These are phyloP conservation scores for Drusus annulatus DNA, from an alignment of 1,140 invertebrate species.

Conservation along the genomic window DNA sequence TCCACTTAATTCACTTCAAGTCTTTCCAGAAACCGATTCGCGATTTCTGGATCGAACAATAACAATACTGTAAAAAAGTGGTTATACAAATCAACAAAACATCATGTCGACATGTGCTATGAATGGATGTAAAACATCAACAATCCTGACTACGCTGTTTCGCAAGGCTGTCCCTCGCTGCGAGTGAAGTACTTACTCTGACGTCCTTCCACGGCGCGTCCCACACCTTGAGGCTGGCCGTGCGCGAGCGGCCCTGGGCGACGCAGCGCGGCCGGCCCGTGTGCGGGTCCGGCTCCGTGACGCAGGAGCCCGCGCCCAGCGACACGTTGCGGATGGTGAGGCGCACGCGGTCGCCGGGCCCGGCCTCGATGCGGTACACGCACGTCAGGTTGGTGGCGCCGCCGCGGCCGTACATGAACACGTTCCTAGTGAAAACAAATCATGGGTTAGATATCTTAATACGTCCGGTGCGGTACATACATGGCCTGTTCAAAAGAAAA, in stretches of 20 bases:
- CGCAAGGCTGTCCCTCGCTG: too few species aligned
- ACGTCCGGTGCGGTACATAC: too few species aligned
- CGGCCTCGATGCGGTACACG: slow-evolving; percentile 81
- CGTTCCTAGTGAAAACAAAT: slow-evolving; percentile 73
- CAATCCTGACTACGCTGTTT: too few species aligned
- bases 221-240: slow-evolving; percentile 50
- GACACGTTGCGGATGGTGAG: slow-evolving; percentile 81
- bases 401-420: slow-evolving; percentile 84
- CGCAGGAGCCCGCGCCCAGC: slow-evolving; percentile 78
- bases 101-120: too few species aligned
- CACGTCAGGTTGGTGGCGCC: slow-evolving; percentile 82
- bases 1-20: too few species aligned
- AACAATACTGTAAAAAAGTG: too few species aligned
- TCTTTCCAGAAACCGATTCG: too few species aligned
- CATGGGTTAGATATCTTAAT: too few species aligned
- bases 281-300: slow-evolving; percentile 80
- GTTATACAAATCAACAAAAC: too few species aligned
- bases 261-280: slow-evolving; percentile 74
- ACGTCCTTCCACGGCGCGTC: slow-evolving; percentile 57
- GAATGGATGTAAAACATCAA: too few species aligned
- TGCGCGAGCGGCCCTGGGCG: slow-evolving; percentile 62
- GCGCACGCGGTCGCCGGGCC: slow-evolving; percentile 75
- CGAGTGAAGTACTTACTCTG: slow-evolving; percentile 51
- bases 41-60: too few species aligned
- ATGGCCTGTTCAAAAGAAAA: too few species aligned